These are phyloP conservation scores for Cyclophora albipunctata DNA, from an alignment of 2,888 invertebrate genomes.

Conservation along the genomic window DNA sequence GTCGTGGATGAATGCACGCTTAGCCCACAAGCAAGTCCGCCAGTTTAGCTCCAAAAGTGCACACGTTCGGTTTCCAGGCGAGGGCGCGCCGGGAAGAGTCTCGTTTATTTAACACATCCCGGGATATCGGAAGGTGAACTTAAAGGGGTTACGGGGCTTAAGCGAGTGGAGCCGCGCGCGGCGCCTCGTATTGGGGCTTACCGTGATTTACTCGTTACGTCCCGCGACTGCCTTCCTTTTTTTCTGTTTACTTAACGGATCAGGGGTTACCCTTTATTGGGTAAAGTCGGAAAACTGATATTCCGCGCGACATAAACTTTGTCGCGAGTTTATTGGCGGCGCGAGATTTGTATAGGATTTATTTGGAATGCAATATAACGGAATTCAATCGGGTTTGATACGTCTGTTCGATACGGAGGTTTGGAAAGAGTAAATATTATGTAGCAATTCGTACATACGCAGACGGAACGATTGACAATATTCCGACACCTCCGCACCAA, in stretches of 20 bases:
- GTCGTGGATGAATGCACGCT: too few species aligned
- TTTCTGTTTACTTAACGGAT: conserved; percentile 74
- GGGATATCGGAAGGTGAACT: conserved; percentile 57
- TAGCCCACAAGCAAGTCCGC: conserved; percentile 4
- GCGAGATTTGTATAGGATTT: conserved; percentile 55
- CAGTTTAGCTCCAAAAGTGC: conserved; percentile 19
- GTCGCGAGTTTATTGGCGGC: conserved; percentile 51
- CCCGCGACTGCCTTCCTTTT: conserved; percentile 51
- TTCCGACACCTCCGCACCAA: too few species aligned
- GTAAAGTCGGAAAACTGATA: conserved; percentile 70
- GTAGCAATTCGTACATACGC: background rate
- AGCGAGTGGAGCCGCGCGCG: conserved; percentile 38
- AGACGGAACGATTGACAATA: too few species aligned
- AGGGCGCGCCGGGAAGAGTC: conserved; percentile 32
- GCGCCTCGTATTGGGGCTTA: conserved; percentile 64
- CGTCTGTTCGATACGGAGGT: background rate
- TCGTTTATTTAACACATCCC: conserved; percentile 44
- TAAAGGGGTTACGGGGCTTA: conserved; percentile 61
- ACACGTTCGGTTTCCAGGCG: conserved; percentile 10
- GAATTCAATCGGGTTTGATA: conserved; percentile 10
- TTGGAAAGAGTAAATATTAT: background rate
- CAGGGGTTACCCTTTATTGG: conserved; percentile 72
- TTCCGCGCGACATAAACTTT: conserved; percentile 59
- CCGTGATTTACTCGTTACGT: conserved; percentile 68
- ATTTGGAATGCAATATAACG: conserved; percentile 23